Percentiles rank a stretch among this genome's conserved stretches.
Conservation (phyloP, 2,113 vertebrate genomes). For the Ardeotis arabs region DNA sequence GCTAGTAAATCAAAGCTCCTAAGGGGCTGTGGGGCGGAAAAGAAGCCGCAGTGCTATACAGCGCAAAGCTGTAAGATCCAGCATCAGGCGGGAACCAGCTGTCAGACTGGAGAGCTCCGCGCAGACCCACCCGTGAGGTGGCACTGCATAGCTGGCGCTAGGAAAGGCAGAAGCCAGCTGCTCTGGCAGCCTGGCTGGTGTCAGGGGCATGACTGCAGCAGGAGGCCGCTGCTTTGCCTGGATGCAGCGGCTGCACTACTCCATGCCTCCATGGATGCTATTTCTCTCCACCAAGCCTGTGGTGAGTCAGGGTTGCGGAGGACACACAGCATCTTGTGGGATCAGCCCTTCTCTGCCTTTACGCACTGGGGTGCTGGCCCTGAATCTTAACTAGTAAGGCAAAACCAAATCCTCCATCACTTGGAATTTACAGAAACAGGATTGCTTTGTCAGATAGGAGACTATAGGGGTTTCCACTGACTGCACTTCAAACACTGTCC, state of each 20-base stretch:
- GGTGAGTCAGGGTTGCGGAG: not conserved
- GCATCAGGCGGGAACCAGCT: not conserved
- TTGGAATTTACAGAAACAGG: not conserved
- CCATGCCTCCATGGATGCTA: not conserved
- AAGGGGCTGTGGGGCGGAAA: not conserved
- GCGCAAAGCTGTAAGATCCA: not conserved
- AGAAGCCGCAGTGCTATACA: rapidly evolving
- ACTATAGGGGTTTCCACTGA: not conserved
- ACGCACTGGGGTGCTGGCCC: rapidly evolving
- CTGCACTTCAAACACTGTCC: not conserved
- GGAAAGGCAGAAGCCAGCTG: not conserved
- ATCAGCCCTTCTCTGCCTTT: not conserved
- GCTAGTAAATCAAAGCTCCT: rapidly evolving
- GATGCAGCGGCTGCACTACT: not conserved
- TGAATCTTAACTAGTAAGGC: not conserved
- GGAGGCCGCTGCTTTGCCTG: not conserved
- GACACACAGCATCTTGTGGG: not conserved
- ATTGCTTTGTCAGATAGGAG: not conserved
- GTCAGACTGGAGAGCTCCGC: rapidly evolving
- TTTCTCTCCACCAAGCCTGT: not conserved
- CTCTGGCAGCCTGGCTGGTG: not conserved
- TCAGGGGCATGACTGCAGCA: not conserved
- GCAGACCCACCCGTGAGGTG: rapidly evolving
- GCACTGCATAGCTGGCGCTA: rapidly evolving
- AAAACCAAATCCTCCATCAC: not conserved